phyloP scores from a whole-genome alignment of 53 echinoderm and acorn worm genomes.

The Paelopatides confundens region DNA sequence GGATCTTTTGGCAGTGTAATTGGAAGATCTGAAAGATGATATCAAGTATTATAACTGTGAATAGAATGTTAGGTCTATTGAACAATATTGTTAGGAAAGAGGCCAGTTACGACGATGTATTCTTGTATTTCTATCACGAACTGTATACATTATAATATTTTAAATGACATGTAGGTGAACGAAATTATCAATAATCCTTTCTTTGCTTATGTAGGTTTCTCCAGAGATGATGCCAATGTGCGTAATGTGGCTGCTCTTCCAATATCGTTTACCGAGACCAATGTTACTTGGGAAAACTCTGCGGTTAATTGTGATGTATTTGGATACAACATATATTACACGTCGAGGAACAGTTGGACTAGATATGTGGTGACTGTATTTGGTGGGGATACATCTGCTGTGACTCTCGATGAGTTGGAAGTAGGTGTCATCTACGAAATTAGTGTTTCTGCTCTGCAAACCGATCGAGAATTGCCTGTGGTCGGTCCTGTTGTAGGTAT shows the following conservation, averaged over 20 bases:
- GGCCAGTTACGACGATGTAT: no score
- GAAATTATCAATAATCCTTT: not conserved
- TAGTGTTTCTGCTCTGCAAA: constrained; percentile 66
- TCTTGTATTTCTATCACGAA: no score
- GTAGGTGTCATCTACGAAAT: constrained; percentile 61
- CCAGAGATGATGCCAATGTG: constrained; percentile 35
- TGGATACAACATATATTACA: constrained; percentile 80
- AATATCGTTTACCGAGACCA: not conserved
- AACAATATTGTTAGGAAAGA: no score
- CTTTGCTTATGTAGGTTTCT: not conserved
- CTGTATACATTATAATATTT: no score
- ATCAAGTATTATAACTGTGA: no score
- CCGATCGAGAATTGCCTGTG: constrained; percentile 55
- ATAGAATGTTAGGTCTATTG: no score
- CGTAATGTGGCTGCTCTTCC: not conserved
- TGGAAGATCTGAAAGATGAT: no score
- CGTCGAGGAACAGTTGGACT: constrained; percentile 5
- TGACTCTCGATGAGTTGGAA: constrained; percentile 35
- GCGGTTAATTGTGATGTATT: constrained; percentile 86
- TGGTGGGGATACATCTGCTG: constrained; percentile 9
- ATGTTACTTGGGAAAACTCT: constrained; percentile 83
- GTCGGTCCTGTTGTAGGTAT: constrained; percentile 66
- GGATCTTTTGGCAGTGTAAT: no score
- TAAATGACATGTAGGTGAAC: no score
- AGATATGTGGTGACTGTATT: not conserved